Percentiles rank a stretch among this genome's conserved stretches.
These are phyloP conservation scores for Micromesistius poutassou DNA, from an alignment of 2,797 vertebrate genomes.

Conservation along the genomic window DNA sequence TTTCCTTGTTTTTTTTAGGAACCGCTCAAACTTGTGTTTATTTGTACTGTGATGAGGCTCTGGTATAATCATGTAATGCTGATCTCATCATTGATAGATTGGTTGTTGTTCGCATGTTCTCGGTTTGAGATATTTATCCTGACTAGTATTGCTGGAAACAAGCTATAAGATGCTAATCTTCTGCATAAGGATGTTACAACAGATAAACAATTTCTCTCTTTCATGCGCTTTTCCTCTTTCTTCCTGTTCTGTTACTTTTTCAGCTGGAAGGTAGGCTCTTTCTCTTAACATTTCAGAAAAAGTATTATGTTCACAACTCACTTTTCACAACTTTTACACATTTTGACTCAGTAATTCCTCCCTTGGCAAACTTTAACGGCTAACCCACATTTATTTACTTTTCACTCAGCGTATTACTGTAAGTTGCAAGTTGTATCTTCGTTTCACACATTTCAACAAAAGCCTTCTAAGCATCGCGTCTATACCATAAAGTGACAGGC, in stretches of 20 bases:
- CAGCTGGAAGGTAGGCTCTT: slow-evolving; percentile 87
- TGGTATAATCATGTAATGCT: slow-evolving; percentile 9
- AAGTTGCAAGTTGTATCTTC: too few species aligned
- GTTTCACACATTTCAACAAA: background rate
- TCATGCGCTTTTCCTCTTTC: slow-evolving; percentile 52
- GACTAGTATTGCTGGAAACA: background rate
- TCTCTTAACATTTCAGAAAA: slow-evolving; percentile 21
- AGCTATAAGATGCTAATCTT: background rate
- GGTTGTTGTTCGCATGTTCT: background rate
- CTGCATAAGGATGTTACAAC: slow-evolving; percentile 23
- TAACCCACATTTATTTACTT: background rate
- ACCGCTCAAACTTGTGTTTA: background rate
- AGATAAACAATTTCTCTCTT: slow-evolving; percentile 46
- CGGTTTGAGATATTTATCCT: background rate
- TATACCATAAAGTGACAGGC: slow-evolving; percentile 4
- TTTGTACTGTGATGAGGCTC: background rate
- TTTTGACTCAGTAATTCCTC: background rate
- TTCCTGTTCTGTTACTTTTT: slow-evolving; percentile 78
- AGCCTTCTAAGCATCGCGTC: background rate
- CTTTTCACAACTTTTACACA: background rate
- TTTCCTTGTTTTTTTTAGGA: background rate
- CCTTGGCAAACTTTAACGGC: too few species aligned
- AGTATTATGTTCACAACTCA: background rate
- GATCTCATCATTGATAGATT: slow-evolving; percentile 1
- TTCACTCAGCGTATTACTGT: background rate